phyloP scores from a whole-genome alignment of 2,113 vertebrate species.

The Solenodon paradoxus region DNA sequence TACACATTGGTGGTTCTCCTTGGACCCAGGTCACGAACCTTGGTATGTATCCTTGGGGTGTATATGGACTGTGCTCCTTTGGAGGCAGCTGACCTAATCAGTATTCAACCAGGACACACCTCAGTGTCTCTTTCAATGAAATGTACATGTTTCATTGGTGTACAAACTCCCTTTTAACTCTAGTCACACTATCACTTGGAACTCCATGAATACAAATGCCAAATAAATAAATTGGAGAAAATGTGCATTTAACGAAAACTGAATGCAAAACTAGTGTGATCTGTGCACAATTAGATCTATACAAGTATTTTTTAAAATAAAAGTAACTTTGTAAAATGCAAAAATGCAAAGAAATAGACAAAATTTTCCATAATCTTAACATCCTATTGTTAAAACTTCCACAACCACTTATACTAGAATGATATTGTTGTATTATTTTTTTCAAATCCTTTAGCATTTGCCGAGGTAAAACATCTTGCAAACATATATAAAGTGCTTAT shows the following conservation, averaged over 20 bases:
- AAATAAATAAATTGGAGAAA: neutral
- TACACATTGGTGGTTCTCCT: too few relatives aligned
- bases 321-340: slow-evolving; percentile 33
- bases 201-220: neutral
- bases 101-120: too few relatives aligned
- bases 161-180: neutral
- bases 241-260: neutral
- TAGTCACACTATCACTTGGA: neutral
- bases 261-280: neutral
- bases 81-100: too few relatives aligned
- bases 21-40: too few relatives aligned
- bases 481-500: neutral
- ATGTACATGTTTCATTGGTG: neutral
- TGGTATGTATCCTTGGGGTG: too few relatives aligned
- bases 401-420: neutral
- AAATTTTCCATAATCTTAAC: neutral
- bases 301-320: neutral
- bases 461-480: neutral
- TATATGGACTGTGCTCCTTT: too few relatives aligned
- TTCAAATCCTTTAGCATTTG: neutral
- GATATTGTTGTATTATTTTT: neutral
- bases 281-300: too few relatives aligned
- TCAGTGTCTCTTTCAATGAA: neutral
- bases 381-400: neutral
- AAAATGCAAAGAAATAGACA: neutral